Percentiles rank a stretch among this genome's conserved stretches.
Conservation (phyloP, 2,888 invertebrate genomes). For the Agrochola circellaris region DNA sequence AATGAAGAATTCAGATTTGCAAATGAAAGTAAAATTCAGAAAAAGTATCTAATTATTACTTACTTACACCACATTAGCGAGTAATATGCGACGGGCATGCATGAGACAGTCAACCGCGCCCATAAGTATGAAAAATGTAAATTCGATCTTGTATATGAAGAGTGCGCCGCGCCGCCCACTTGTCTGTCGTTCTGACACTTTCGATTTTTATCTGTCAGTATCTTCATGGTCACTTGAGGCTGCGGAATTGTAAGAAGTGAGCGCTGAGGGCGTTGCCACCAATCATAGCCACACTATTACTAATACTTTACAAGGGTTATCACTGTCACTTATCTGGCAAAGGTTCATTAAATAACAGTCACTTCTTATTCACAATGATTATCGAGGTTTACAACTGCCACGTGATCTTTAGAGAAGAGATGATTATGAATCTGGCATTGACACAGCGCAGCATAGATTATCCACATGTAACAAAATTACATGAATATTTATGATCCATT, state of each 20-base stretch:
- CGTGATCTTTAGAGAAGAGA: slow-evolving; percentile 21
- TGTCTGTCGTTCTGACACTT: slow-evolving; percentile 54
- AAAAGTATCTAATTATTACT: neutral
- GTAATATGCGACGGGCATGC: neutral
- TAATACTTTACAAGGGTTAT: neutral
- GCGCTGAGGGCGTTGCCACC: slow-evolving; percentile 16
- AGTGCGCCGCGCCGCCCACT: slow-evolving; percentile 42
- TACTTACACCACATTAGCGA: neutral
- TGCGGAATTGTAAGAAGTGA: slow-evolving; percentile 27
- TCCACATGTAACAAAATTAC: slow-evolving; percentile 17
- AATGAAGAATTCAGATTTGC: neutral
- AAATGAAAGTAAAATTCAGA: neutral
- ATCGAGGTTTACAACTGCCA: slow-evolving; percentile 7
- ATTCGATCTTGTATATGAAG: slow-evolving; percentile 14
- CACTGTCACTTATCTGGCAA: neutral
- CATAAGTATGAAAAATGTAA: slow-evolving; percentile 32
- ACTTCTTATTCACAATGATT: slow-evolving; percentile 6
- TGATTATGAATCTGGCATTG: slow-evolving; percentile 50
- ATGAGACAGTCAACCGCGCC: slow-evolving; percentile 32
- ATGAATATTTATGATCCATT: slow-evolving; percentile 37
- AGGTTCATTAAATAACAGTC: neutral
- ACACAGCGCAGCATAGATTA: slow-evolving; percentile 16
- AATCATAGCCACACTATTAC: slow-evolving; percentile 2
- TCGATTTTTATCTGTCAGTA: slow-evolving; percentile 53
- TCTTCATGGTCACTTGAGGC: slow-evolving; percentile 49